Evolutionary conservation across 1,140 invertebrate genomes (phyloP).

Genomic region (Eueides isabella): DNA sequence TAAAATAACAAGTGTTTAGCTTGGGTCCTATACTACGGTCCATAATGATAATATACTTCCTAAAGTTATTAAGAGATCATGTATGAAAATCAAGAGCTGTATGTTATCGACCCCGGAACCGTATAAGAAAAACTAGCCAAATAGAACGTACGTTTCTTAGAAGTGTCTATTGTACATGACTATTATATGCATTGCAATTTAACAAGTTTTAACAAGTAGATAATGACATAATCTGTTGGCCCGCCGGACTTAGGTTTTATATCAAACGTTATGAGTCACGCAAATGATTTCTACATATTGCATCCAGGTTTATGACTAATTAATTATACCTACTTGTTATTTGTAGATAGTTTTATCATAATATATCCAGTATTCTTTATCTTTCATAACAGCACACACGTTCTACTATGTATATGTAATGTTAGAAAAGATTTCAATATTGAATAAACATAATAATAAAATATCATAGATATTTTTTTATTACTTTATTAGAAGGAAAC

Average conservation of each 20-base stretch:
- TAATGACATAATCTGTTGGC: constrained; percentile 67
- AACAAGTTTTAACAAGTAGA: constrained; percentile 58
- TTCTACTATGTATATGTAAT: too few species aligned
- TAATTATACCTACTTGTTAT: neutral
- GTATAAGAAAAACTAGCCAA: constrained; percentile 20
- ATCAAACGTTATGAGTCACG: constrained; percentile 58
- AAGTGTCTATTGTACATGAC: constrained; percentile 28
- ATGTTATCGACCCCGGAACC: constrained; percentile 34
- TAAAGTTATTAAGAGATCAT: neutral
- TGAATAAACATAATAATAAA: neutral
- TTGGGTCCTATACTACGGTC: too few species aligned
- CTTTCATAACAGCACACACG: constrained; percentile 3
- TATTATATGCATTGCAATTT: constrained; percentile 34
- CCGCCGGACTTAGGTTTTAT: constrained; percentile 50
- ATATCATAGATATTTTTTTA: neutral
- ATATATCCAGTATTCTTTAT: neutral
- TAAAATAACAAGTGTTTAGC: too few species aligned
- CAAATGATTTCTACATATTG: constrained; percentile 48
- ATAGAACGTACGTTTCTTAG: constrained; percentile 26
- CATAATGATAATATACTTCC: too few species aligned
- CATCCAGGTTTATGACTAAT: constrained; percentile 6
- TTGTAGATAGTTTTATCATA: neutral
- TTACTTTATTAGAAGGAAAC: neutral
- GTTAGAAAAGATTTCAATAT: neutral
- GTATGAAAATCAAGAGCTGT: constrained; percentile 12